Conservation (phyloP, 2,797 vertebrate genomes). For the Poeciliopsis infans region DNA sequence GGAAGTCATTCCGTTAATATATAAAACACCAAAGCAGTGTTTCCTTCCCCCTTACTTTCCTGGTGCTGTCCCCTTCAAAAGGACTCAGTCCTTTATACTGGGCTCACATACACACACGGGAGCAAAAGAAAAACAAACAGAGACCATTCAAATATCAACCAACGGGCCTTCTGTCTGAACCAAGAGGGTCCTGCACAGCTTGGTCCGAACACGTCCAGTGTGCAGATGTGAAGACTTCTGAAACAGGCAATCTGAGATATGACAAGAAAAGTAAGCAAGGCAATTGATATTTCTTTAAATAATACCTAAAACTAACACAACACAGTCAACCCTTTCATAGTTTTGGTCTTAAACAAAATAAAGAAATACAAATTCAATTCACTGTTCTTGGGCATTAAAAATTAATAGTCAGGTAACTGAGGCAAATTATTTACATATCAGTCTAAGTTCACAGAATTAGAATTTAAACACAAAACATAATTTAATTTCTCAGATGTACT, state of each 20-base stretch:
- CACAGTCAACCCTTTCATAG: background rate
- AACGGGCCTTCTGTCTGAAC: slow-evolving; percentile 73
- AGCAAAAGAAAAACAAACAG: slow-evolving; percentile 80
- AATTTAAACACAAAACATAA: background rate
- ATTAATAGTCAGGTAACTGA: background rate
- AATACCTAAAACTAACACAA: slow-evolving; percentile 11
- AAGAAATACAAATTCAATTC: background rate
- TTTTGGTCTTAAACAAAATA: background rate
- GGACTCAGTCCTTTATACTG: slow-evolving; percentile 73
- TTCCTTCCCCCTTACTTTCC: slow-evolving; percentile 82
- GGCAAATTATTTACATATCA: background rate
- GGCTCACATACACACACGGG: slow-evolving; percentile 76
- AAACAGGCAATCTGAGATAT: slow-evolving; percentile 19
- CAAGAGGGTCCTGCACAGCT: slow-evolving; percentile 48
- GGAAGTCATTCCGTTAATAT: slow-evolving; percentile 86
- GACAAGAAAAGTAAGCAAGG: slow-evolving; percentile 12
- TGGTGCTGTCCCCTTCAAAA: slow-evolving; percentile 81
- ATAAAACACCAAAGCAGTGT: slow-evolving; percentile 83
- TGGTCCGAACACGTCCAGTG: slow-evolving; percentile 15
- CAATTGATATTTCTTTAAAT: slow-evolving; percentile 10
- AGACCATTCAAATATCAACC: slow-evolving; percentile 78
- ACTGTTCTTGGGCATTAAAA: background rate
- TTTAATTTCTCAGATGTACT: background rate
- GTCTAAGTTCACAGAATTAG: background rate
- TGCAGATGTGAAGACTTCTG: slow-evolving; percentile 23